These are phyloP conservation scores for Cyprinodon tularosa DNA, from an alignment of 2,113 vertebrate genomes.

Conservation along the genomic window DNA sequence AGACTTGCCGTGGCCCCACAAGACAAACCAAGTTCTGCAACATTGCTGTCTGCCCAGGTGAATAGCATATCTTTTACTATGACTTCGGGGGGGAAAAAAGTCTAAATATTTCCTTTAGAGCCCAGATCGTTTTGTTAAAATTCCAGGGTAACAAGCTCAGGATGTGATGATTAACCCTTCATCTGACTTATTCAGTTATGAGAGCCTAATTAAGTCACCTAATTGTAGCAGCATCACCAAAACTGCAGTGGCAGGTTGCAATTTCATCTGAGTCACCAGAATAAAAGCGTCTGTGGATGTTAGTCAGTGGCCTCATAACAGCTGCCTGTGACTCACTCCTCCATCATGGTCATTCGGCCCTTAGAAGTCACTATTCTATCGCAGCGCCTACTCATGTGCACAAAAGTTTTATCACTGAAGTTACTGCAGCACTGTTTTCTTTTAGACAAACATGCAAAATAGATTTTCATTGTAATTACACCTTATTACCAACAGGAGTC, in stretches of 20 bases:
- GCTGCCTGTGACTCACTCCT: constrained; percentile 56
- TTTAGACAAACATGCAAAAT: no score
- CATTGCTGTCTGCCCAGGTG: constrained; percentile 97
- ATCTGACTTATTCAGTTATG: constrained; percentile 30
- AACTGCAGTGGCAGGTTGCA: constrained; percentile 34
- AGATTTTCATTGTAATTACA: constrained; percentile 30
- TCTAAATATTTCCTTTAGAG: not conserved
- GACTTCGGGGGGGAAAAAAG: not conserved
- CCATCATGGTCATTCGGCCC: constrained; percentile 46
- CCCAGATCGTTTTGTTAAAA: not conserved
- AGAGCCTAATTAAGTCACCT: constrained; percentile 39
- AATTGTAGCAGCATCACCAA: constrained; percentile 24
- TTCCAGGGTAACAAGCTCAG: constrained; percentile 2
- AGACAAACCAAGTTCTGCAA: constrained; percentile 99
- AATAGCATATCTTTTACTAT: constrained; percentile 23
- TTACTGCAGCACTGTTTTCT: constrained; percentile 11
- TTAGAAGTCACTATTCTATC: constrained; percentile 2
- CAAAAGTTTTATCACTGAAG: constrained; percentile 13
- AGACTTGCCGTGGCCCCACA: constrained; percentile 87
- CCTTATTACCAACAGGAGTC: constrained; percentile 58
- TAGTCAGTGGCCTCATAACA: constrained; percentile 57
- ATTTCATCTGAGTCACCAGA: constrained; percentile 59
- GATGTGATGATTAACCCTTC: constrained; percentile 14
- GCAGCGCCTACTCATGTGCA: constrained; percentile 42
- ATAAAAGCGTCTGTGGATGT: constrained; percentile 46